phyloP scores from a whole-genome alignment of 2,888 invertebrate genomes.

The Drosophila recens region DNA sequence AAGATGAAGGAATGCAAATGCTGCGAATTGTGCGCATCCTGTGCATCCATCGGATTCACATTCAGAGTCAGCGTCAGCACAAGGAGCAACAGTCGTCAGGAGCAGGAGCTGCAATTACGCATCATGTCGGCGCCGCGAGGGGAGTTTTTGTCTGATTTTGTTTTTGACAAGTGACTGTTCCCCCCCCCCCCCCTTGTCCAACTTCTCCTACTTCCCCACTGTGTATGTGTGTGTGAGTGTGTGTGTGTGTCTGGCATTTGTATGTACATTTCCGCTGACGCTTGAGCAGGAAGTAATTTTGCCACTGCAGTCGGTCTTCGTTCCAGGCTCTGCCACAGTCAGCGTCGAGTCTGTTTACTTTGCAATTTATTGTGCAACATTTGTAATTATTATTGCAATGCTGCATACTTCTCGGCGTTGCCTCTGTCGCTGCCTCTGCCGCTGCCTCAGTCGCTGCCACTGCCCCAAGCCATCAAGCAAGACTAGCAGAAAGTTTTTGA shows the following conservation, averaged over 20 bases:
- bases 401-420: slow-evolving; percentile 49
- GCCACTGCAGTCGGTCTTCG: slow-evolving; percentile 62
- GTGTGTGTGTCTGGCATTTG: slow-evolving; percentile 59
- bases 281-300: slow-evolving; percentile 81
- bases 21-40: slow-evolving; percentile 71
- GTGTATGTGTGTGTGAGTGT: slow-evolving; percentile 16
- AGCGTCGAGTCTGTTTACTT: slow-evolving; percentile 74
- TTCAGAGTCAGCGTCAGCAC: slow-evolving; percentile 8
- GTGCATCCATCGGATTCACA: slow-evolving; percentile 48
- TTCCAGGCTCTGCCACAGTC: slow-evolving; percentile 26
- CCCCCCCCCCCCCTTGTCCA: slow-evolving; percentile 36
- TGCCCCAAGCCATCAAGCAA: slow-evolving; percentile 31
- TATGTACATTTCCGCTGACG: slow-evolving; percentile 78
- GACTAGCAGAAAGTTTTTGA: slow-evolving; percentile 59
- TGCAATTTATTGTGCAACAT: slow-evolving; percentile 82
- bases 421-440: slow-evolving; percentile 13
- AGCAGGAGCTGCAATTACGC: slow-evolving; percentile 77
- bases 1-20: slow-evolving; percentile 47
- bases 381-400: slow-evolving; percentile 82
- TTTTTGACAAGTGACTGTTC: slow-evolving; percentile 78
- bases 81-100: slow-evolving; percentile 42
- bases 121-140: slow-evolving; percentile 68
- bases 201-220: slow-evolving; percentile 4
- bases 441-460: too few species aligned
- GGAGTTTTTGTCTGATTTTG: slow-evolving; percentile 78